Conservation (phyloP, 2,888 invertebrate species). For the Venustoraphidia nigricollis region DNA sequence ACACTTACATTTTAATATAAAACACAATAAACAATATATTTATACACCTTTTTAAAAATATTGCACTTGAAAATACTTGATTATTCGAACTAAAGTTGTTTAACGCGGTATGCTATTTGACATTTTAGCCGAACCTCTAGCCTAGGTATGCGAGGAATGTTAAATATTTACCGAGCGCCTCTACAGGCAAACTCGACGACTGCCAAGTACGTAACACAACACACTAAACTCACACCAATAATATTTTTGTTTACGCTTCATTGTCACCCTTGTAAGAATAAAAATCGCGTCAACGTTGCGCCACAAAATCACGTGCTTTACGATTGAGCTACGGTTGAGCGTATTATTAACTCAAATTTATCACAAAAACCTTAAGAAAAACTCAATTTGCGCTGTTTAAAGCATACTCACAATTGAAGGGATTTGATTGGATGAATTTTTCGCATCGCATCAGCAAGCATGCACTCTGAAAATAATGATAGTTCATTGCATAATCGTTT, state of each 20-base stretch:
- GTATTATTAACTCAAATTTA: neutral
- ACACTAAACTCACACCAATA: conserved; percentile 1
- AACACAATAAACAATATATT: no score
- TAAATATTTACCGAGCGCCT: conserved; percentile 50
- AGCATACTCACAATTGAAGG: neutral
- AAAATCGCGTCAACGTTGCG: neutral
- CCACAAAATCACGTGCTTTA: neutral
- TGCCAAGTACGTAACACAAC: conserved; percentile 8
- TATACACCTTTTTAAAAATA: no score
- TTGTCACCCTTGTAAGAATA: neutral
- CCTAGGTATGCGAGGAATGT: conserved; percentile 48
- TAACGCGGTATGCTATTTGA: conserved; percentile 40
- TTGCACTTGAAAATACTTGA: no score
- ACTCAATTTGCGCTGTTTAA: neutral
- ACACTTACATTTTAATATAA: no score
- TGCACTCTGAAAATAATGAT: conserved; percentile 9
- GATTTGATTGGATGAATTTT: conserved; percentile 16
- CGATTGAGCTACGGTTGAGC: neutral
- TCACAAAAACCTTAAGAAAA: neutral
- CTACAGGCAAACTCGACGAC: conserved; percentile 36
- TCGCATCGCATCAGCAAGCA: conserved; percentile 19
- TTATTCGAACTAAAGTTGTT: no score
- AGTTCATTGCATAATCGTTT: no score
- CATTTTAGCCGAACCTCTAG: conserved; percentile 57
- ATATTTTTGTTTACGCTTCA: neutral